Conservation (phyloP, 2,113 vertebrate species). For the Parus major region DNA sequence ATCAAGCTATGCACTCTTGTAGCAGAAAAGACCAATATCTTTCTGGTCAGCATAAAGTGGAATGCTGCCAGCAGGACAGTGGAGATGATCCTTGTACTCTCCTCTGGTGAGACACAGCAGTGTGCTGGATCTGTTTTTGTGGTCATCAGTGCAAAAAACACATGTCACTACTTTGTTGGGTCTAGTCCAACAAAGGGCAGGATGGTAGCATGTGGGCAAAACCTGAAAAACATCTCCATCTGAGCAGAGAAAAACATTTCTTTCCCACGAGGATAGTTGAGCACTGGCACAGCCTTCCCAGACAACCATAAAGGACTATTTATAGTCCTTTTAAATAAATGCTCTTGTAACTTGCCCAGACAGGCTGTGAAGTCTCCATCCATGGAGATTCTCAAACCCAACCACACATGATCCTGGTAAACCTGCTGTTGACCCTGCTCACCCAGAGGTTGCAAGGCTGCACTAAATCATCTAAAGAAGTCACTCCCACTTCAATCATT, state of each 20-base stretch:
- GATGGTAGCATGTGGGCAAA: neutral
- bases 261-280: neutral
- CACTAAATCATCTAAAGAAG: neutral
- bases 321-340: too few relatives aligned
- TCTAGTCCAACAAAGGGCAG: neutral
- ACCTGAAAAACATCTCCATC: neutral
- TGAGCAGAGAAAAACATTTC: neutral
- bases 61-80: neutral
- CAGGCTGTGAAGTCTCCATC: neutral
- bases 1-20: neutral
- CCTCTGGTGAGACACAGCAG: neutral
- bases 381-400: neutral
- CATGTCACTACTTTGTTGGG: neutral
- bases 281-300: neutral
- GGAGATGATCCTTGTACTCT: neutral
- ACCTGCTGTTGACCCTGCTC: neutral
- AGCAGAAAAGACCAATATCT: neutral
- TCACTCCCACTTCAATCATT: neutral
- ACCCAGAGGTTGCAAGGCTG: neutral
- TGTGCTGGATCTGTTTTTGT: neutral
- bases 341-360: too few relatives aligned
- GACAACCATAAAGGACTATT: too few relatives aligned
- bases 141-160: neutral
- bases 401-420: neutral
- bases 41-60: neutral